These are phyloP conservation scores for Myotis yumanensis DNA, from an alignment of 2,113 vertebrate genomes.

Conservation along the genomic window DNA sequence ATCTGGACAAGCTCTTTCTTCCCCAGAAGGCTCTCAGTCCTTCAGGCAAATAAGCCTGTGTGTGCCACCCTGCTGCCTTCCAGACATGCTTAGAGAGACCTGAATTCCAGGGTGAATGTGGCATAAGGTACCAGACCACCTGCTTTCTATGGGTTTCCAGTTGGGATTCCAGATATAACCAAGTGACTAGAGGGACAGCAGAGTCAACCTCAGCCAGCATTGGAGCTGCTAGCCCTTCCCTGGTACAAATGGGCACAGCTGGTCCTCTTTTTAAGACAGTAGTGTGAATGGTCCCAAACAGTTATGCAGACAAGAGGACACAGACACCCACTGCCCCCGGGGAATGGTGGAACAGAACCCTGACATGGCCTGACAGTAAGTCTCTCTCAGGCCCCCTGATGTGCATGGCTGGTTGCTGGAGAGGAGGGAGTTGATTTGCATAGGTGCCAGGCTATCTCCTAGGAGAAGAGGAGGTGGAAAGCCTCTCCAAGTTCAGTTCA, in stretches of 20 bases:
- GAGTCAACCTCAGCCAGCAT: not conserved
- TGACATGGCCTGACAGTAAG: not conserved
- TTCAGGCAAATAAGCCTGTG: not conserved
- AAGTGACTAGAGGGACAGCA: not conserved
- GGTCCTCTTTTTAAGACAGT: not conserved
- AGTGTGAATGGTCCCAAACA: not conserved
- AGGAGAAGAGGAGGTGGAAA: not conserved
- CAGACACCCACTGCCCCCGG: not conserved
- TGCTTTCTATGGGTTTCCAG: not conserved
- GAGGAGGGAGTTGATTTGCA: not conserved
- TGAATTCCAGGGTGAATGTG: not conserved
- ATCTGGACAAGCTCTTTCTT: not conserved
- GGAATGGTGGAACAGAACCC: not conserved
- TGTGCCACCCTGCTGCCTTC: not conserved
- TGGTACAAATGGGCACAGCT: not conserved
- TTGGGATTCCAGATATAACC: not conserved
- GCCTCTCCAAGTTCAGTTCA: not conserved
- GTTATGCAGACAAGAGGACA: not conserved
- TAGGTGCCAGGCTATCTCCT: not conserved
- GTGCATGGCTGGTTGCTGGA: not conserved
- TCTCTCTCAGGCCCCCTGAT: not conserved
- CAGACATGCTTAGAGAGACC: not conserved
- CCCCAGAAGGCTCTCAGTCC: not conserved
- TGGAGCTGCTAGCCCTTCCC: not conserved
- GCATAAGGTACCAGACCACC: not conserved